Percentiles rank a stretch among this genome's conserved stretches.
These are phyloP conservation scores for Danio choprae DNA, from an alignment of 2,797 vertebrate species.

Conservation along the genomic window DNA sequence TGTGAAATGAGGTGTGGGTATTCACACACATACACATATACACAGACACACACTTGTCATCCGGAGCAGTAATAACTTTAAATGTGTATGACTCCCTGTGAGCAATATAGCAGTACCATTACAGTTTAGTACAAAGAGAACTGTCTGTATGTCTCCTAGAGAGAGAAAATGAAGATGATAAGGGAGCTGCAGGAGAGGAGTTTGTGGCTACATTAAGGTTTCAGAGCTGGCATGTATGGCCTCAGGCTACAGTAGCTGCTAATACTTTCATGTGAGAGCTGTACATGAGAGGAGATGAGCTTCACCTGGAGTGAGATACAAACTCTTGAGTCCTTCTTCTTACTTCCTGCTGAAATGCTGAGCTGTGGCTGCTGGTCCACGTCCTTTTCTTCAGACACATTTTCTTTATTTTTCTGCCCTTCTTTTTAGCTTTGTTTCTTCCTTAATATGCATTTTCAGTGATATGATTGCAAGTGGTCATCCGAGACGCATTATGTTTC, in stretches of 20 bases:
- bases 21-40: background rate
- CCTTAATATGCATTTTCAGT: too few relatives aligned
- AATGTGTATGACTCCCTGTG: constrained; percentile 45
- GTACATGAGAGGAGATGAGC: constrained; percentile 21
- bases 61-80: constrained; percentile 34
- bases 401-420: background rate
- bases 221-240: constrained; percentile 34
- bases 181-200: constrained; percentile 7
- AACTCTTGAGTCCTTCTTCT: background rate
- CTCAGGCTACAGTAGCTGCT: constrained; percentile 28
- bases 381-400: background rate
- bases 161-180: constrained; percentile 30
- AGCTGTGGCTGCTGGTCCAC: background rate
- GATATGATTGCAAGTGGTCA: too few relatives aligned
- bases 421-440: background rate
- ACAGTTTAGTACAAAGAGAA: constrained; percentile 38
- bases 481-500: too few relatives aligned
- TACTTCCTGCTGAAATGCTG: constrained; percentile 7
- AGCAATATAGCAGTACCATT: constrained; percentile 30
- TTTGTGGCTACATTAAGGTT: constrained; percentile 41
- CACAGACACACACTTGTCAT: background rate
- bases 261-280: constrained; percentile 42
- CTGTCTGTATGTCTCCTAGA: background rate
- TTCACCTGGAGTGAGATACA: constrained; percentile 28
- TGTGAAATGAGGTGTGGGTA: constrained; percentile 38